Conservation (phyloP, 2,113 vertebrate genomes). For the Chinchilla lanigera region DNA sequence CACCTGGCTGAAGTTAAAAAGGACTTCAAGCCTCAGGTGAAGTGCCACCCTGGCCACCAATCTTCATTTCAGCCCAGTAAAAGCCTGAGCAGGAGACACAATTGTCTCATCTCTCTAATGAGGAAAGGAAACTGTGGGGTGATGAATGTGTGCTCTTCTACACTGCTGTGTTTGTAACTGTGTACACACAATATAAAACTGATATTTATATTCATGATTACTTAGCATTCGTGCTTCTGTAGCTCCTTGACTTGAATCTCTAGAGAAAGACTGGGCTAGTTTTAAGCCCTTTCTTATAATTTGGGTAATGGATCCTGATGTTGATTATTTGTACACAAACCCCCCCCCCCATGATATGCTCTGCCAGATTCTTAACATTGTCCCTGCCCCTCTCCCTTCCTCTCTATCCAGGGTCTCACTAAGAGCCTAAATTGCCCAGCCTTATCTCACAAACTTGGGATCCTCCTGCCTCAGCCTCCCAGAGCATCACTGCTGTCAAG, state of each 20-base stretch:
- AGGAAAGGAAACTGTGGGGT: neutral
- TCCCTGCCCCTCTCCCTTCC: neutral
- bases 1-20: neutral
- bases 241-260: neutral
- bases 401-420: neutral
- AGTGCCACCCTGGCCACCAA: neutral
- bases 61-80: neutral
- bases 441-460: neutral
- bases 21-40: neutral
- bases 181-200: neutral
- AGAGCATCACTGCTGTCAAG: neutral
- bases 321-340: conserved; percentile 3
- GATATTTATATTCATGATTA: too few relatives aligned
- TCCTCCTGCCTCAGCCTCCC: neutral
- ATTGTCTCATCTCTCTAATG: neutral
- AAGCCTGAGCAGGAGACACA: neutral
- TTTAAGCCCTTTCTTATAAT: conserved; percentile 3
- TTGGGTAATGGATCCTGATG: neutral
- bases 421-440: neutral
- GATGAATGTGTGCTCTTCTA: neutral
- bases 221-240: neutral
- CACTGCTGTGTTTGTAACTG: neutral
- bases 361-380: neutral
- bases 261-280: neutral
- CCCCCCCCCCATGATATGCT: neutral